Evolutionary conservation across 2,113 vertebrate genomes (phyloP).

Genomic region (Takifugu bimaculatus): DNA sequence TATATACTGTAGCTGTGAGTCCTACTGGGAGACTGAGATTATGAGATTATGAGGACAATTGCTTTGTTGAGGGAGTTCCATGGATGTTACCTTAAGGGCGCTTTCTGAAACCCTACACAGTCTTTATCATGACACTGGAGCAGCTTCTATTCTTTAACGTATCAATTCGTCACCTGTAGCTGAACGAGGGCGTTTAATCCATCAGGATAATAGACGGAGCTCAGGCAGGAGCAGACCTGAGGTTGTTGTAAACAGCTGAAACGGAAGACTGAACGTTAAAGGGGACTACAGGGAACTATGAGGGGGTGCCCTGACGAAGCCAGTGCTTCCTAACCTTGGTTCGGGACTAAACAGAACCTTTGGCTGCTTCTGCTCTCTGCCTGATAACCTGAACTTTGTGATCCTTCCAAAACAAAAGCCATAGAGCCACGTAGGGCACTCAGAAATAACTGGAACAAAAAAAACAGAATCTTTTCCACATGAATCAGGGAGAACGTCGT

Average conservation of each 20-base stretch:
- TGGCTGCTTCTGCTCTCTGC: conserved; percentile 1
- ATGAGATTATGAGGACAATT: conserved; percentile 34
- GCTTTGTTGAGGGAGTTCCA: conserved; percentile 41
- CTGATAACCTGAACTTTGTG: conserved; percentile 5
- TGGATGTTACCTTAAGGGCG: conserved; percentile 28
- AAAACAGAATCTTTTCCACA: too few species aligned
- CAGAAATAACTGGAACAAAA: too few species aligned
- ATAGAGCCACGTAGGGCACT: too few species aligned
- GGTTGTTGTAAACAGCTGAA: too few species aligned
- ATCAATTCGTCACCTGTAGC: conserved; percentile 32
- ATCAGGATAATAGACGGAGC: not conserved
- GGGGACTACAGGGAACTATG: too few species aligned
- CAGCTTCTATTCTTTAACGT: conserved; percentile 37
- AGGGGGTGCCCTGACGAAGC: too few species aligned
- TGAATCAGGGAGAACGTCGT: conserved; percentile 14
- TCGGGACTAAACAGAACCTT: not conserved
- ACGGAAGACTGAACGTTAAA: too few species aligned
- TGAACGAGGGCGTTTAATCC: conserved; percentile 29
- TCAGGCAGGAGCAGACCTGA: too few species aligned
- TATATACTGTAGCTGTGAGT: conserved; percentile 32
- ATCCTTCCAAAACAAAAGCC: conserved; percentile 11
- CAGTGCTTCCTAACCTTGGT: too few species aligned
- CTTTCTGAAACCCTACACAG: conserved; percentile 53
- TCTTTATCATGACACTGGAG: conserved; percentile 44
- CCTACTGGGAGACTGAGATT: not conserved